Base-by-base conservation (phyloP, 2,797 vertebrate species). In the Labeo calbasu region DNA sequence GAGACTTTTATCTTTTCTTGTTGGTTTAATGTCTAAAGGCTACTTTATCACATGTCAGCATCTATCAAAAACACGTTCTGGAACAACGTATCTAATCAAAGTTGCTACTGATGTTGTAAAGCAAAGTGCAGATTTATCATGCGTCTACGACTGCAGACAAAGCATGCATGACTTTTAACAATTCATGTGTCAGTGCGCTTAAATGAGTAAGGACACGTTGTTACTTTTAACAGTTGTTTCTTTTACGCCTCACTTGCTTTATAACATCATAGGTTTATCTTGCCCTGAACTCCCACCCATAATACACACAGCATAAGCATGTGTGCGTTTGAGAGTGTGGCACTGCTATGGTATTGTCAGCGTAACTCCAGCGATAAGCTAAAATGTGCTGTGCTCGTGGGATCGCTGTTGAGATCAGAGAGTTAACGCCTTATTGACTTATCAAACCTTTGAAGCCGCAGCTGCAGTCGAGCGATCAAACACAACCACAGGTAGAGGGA, bases 1-100 rank as follows among this genome's bases (percentile, higher is more conserved):
- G 69, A 55, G 43, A 55, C 66, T 81, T 83, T 87, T 87, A 91
- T 89, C 86, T 85, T 86, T 91, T 92, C 90, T 90, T 88, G 17
- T 86, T 88, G 84, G 90, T 90, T 72, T 17, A 6, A 55, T 51
- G 21, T 71, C 78, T 43, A 82, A 65, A 21, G 55, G 50, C 80
- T 46, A 57, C 14, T 78, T 81, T 84, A 75, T 63, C 48, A 55
- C 25, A 78, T 77, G 83, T 75, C 77, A 82, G 51, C 75, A 43
- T 40, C 11, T 25, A 66, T 61, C 48, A 40, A 63, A 32, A 28
- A 73, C 40, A 36, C 1, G 2, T 48, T 69, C 32, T 55, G 17
- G 12, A 40, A 28, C 4, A 32, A 32, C 12, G 2, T 63, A 72
- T 63, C 70, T 68, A 66, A 63, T 57, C 71, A 84, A 21, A 53